phyloP scores from a whole-genome alignment of 2,888 invertebrate genomes.

The Dryobotodes eremita region DNA sequence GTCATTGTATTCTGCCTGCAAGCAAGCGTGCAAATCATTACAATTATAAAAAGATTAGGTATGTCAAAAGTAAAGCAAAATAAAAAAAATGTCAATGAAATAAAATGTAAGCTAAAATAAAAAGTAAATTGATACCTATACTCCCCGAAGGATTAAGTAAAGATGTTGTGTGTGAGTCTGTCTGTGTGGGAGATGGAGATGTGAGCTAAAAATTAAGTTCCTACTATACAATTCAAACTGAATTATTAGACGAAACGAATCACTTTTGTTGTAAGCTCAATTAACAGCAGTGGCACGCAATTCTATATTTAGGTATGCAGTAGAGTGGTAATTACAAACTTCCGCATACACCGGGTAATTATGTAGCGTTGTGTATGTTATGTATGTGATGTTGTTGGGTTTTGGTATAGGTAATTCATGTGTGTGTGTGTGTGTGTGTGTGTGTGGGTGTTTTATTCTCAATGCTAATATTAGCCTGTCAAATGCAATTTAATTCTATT shows the following conservation, averaged over 20 bases:
- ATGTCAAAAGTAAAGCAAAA: too few relatives aligned
- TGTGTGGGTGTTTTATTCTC: background rate
- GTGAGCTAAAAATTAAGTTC: background rate
- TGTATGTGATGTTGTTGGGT: too few relatives aligned
- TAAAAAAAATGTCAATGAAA: too few relatives aligned
- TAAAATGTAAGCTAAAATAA: too few relatives aligned
- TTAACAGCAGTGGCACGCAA: background rate
- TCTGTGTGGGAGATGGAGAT: background rate
- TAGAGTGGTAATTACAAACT: background rate
- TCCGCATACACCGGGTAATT: background rate
- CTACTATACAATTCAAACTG: background rate
- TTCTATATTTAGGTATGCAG: background rate
- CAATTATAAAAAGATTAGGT: too few relatives aligned
- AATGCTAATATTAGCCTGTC: background rate
- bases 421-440: too few relatives aligned
- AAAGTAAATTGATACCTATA: too few relatives aligned
- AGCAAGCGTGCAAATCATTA: too few relatives aligned
- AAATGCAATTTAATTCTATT: conserved; percentile 7
- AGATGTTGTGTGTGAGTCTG: background rate
- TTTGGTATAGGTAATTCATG: background rate
- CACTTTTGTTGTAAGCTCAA: background rate
- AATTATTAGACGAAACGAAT: background rate
- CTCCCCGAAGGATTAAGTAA: too few relatives aligned
- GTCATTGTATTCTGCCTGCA: too few relatives aligned
- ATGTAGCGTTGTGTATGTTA: background rate